Base-by-base conservation (phyloP, 2,888 invertebrate species). In the Scotopteryx bipunctaria region DNA sequence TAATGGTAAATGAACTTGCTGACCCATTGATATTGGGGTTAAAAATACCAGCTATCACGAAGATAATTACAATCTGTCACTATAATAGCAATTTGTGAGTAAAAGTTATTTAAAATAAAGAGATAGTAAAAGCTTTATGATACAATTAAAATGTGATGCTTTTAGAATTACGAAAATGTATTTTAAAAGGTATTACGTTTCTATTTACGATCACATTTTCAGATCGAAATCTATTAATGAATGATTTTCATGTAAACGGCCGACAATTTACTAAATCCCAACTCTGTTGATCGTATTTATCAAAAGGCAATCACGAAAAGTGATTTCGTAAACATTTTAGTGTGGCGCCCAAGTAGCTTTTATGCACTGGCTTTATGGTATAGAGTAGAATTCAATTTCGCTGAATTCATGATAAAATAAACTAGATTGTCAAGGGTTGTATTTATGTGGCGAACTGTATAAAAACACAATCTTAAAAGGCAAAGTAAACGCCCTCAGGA, bases 391-490 rank as follows among this genome's bases (percentile, higher is more conserved):
- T 76, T 76, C 76, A 73, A 76, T 76, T 74, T 63, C 66, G 67
- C 64, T 67, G 66, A 71, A 76, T 72, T 73, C 69, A 67, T 69
- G 70, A 69, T 69, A 70, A 70, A 75, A 75, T 77, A 77, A 77
- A 77, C 76, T 73, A 68, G 70, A 69, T 69, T 75, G 66, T 74
- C 65, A 67, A 67, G 73, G 73, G 65, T 70, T 67, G 71, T 70
- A 71, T 76, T 75, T 77, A 73, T 77, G 68, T 67, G 67, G 62
- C 60, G 66, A 64, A 67, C 64, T 67, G 66, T 66, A 74, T 71
- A 75, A 74, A 76, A 76, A 74, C 66, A 71, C 66, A 71, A 71
- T 72, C 71, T 69, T 68, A 69, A 72, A 71, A 67, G 67, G 68
- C 64, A 66, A 52, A 66, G 69, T 62, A 72, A 69, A 73, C 64